Conservation (phyloP, 2,888 invertebrate species). For the Polia nebulosa region DNA sequence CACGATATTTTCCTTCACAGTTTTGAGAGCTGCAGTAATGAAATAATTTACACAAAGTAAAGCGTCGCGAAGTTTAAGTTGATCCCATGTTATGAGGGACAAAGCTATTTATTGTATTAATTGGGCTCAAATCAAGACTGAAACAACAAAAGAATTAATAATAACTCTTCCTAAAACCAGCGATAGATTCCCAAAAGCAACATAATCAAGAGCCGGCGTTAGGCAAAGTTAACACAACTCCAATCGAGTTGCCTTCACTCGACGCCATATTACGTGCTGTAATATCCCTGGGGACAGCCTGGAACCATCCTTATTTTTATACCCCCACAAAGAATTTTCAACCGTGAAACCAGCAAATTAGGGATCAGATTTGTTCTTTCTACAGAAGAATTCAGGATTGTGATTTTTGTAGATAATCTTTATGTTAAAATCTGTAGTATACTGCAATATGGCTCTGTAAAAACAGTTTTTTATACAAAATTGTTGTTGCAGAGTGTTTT, state of each 20-base stretch:
- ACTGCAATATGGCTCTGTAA: slow-evolving; percentile 61
- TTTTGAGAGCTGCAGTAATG: too few relatives aligned
- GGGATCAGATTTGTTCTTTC: slow-evolving; percentile 2
- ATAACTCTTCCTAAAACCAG: slow-evolving; percentile 11
- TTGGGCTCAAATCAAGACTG: not conserved
- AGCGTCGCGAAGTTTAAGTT: too few relatives aligned
- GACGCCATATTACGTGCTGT: slow-evolving; percentile 62
- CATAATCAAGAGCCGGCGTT: slow-evolving; percentile 48
- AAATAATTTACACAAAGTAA: too few relatives aligned
- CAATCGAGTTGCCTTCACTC: slow-evolving; percentile 62
- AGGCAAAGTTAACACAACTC: slow-evolving; percentile 65
- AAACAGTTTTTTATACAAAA: slow-evolving; percentile 55
- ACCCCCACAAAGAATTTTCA: slow-evolving; percentile 13
- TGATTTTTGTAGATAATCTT: slow-evolving; percentile 70
- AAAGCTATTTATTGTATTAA: not conserved
- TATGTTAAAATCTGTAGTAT: slow-evolving; percentile 68
- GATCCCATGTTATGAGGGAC: not conserved
- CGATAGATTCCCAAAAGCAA: slow-evolving; percentile 52
- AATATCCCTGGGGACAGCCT: slow-evolving; percentile 61
- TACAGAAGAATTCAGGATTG: slow-evolving; percentile 38
- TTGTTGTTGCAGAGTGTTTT: slow-evolving; percentile 38
- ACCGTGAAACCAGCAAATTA: slow-evolving; percentile 5
- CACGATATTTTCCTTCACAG: too few relatives aligned
- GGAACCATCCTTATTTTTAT: slow-evolving; percentile 54
- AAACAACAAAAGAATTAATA: slow-evolving; percentile 16